Percentiles rank a stretch among this genome's conserved stretches.
phyloP scores from a whole-genome alignment of 2,797 vertebrate genomes.

The Pyrocephalus nanus region DNA sequence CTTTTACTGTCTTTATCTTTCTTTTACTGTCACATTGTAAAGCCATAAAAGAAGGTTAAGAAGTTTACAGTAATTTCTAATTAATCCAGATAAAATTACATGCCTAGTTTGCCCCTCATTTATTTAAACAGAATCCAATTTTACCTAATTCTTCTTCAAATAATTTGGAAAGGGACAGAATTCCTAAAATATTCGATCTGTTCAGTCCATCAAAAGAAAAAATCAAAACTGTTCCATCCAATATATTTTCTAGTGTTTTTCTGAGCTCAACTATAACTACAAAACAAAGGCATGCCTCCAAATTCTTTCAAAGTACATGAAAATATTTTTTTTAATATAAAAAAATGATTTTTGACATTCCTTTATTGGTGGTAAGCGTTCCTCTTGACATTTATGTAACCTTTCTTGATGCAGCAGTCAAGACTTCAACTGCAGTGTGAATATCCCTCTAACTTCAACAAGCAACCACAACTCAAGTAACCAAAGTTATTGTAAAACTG shows the following conservation, averaged over 20 bases:
- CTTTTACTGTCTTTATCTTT: neutral
- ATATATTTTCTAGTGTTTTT: neutral
- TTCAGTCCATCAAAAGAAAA: neutral
- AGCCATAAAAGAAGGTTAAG: neutral
- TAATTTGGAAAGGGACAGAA: neutral
- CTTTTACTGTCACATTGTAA: neutral
- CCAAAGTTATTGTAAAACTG: neutral
- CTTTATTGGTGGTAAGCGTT: neutral
- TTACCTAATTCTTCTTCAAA: neutral
- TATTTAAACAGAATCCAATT: neutral
- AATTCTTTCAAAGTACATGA: neutral
- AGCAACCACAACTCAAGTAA: neutral
- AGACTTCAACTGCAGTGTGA: neutral
- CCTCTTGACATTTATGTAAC: neutral
- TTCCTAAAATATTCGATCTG: neutral
- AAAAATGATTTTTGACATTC: neutral
- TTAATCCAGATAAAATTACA: neutral
- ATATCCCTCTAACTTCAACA: neutral
- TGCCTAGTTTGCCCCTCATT: neutral
- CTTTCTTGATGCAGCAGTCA: neutral
- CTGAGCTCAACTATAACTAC: neutral
- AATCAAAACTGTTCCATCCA: neutral
- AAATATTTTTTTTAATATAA: constrained; percentile 27
- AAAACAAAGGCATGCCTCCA: neutral
- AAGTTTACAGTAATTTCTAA: neutral